Percentiles rank a stretch among this genome's conserved stretches.
Conservation (phyloP, 2,888 invertebrate genomes). For the Penaeus monodon region DNA sequence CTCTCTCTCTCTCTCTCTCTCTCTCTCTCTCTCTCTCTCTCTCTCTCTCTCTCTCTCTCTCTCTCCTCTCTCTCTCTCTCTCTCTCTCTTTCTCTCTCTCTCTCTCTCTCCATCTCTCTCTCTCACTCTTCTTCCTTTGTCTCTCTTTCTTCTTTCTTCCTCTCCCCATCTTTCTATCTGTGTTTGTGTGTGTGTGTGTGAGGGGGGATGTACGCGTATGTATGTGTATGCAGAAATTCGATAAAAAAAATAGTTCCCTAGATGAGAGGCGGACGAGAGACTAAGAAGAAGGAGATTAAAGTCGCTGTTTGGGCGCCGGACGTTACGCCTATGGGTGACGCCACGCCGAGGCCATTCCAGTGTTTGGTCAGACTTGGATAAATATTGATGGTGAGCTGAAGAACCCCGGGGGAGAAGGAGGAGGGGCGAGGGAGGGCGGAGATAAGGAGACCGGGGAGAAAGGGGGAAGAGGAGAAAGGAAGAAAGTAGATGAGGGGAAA, state of each 20-base stretch:
- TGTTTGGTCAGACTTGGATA: constrained; percentile 43
- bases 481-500: neutral
- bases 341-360: neutral
- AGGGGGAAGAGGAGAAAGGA: neutral
- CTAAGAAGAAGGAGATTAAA: neutral
- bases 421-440: constrained; percentile 26
- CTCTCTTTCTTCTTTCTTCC: neutral
- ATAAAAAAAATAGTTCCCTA: no score
- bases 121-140: neutral
- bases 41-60: neutral
- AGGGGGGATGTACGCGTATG: no score
- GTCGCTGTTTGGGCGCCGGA: neutral
- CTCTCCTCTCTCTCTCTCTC: no score
- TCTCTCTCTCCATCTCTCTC: neutral
- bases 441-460: constrained; percentile 1
- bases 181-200: no score
- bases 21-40: neutral
- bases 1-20: constrained; percentile 12
- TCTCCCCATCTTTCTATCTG: neutral
- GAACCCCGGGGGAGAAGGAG: neutral
- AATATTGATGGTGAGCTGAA: constrained; percentile 43
- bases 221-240: no score
- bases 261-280: neutral
- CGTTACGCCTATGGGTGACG: no score
- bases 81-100: no score